A percentile compares a stretch with the other conserved stretches of the same genome.
Evolutionary conservation across 2,888 invertebrate genomes (phyloP).

Genomic region (Lochmaea capreae): DNA sequence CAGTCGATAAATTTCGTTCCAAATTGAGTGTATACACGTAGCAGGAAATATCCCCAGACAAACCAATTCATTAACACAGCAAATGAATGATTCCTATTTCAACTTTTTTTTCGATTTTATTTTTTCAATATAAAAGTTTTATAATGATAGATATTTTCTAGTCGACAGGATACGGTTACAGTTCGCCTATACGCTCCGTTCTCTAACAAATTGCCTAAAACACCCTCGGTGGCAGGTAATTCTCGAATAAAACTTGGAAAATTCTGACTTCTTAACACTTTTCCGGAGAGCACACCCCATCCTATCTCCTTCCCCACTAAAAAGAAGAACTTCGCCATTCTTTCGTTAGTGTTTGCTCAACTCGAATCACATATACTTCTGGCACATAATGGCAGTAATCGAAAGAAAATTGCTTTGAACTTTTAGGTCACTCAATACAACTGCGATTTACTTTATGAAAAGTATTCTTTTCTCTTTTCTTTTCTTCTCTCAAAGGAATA

Average conservation of each 20-base stretch:
- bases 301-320: constrained; percentile 40
- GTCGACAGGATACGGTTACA: constrained; percentile 57
- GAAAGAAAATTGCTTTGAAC: constrained; percentile 62
- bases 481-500: constrained; percentile 34
- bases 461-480: constrained; percentile 47
- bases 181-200: constrained; percentile 56
- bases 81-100: too few species aligned
- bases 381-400: constrained; percentile 62
- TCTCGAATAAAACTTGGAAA: constrained; percentile 62
- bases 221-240: constrained; percentile 73
- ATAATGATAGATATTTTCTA: constrained; percentile 45
- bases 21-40: too few species aligned
- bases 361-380: constrained; percentile 59
- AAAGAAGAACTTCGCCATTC: constrained; percentile 49
- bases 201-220: constrained; percentile 74
- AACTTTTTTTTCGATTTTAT: neutral
- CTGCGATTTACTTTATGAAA: constrained; percentile 55
- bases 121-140: constrained; percentile 1
- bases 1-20: too few species aligned
- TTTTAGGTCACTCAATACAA: constrained; percentile 59
- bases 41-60: too few species aligned
- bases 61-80: too few species aligned
- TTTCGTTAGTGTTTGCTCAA: constrained; percentile 58
- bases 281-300: constrained; percentile 44
- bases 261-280: constrained; percentile 64